Conservation (phyloP, 1,140 invertebrate species). For the Conopomorpha cramerella region DNA sequence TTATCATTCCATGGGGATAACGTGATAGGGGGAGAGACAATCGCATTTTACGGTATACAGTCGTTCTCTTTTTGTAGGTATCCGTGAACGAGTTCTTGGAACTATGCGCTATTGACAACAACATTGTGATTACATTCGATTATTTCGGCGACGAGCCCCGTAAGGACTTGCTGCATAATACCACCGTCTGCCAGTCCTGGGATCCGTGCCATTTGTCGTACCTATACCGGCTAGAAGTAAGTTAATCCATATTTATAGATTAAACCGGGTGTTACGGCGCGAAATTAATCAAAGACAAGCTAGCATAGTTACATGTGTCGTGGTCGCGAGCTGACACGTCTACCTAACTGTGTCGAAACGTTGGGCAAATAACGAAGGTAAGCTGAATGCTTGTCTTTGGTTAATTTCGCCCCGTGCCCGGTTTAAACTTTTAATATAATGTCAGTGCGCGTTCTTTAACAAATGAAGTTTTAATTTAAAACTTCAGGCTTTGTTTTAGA, state of each 20-base stretch:
- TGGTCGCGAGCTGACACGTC: too few species aligned
- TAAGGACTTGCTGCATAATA: slow-evolving; percentile 47
- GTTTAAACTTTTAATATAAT: neutral
- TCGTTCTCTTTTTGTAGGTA: slow-evolving; percentile 18
- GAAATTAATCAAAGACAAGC: neutral
- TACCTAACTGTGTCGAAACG: too few species aligned
- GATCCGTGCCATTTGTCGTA: slow-evolving; percentile 45
- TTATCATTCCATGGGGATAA: too few species aligned
- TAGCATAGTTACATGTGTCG: neutral
- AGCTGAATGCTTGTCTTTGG: neutral
- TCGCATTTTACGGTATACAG: too few species aligned
- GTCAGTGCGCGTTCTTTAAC: too few species aligned
- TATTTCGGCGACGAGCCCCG: slow-evolving; percentile 50
- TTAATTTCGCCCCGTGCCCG: neutral
- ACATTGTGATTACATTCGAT: slow-evolving; percentile 46
- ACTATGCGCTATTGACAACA: slow-evolving; percentile 42
- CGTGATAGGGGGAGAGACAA: too few species aligned
- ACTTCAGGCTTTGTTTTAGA: too few species aligned
- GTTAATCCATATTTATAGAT: neutral
- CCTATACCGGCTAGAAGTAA: slow-evolving; percentile 45
- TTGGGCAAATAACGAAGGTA: neutral
- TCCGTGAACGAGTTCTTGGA: slow-evolving; percentile 30
- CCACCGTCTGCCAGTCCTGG: slow-evolving; percentile 44
- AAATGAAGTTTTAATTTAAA: too few species aligned
- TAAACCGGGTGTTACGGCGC: neutral